Percentiles rank a stretch among this genome's conserved stretches.
These are phyloP conservation scores for Pterostichus niger DNA, from an alignment of 2,888 invertebrate species.

Conservation along the genomic window DNA sequence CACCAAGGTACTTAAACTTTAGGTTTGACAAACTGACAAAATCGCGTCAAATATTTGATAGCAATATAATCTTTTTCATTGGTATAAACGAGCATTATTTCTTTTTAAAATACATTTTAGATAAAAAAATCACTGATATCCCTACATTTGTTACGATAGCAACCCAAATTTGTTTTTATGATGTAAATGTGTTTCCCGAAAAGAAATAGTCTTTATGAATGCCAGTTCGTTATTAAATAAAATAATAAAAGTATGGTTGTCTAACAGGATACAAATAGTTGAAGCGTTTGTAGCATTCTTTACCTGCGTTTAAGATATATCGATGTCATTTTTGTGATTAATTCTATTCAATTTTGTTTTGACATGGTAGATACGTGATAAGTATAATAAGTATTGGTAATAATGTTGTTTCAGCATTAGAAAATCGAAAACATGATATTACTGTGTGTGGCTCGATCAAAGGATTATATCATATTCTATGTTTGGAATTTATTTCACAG, in stretches of 20 bases:
- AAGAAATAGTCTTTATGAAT: too few species aligned
- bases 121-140: too few species aligned
- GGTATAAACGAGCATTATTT: too few species aligned
- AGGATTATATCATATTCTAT: slow-evolving; percentile 13
- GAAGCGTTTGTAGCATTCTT: slow-evolving; percentile 52
- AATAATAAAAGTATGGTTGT: slow-evolving; percentile 19
- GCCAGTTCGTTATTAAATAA: neutral
- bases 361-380: slow-evolving; percentile 65
- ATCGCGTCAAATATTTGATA: too few species aligned
- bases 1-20: too few species aligned
- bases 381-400: slow-evolving; percentile 65
- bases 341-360: slow-evolving; percentile 67
- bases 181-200: too few species aligned
- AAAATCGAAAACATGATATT: slow-evolving; percentile 25
- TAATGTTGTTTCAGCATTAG: slow-evolving; percentile 61
- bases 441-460: slow-evolving; percentile 32
- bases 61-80: too few species aligned
- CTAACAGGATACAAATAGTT: slow-evolving; percentile 62
- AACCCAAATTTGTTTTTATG: too few species aligned
- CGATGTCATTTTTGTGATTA: slow-evolving; percentile 65
- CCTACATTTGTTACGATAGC: too few species aligned
- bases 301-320: slow-evolving; percentile 61
- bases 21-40: too few species aligned
- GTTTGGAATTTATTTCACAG: slow-evolving; percentile 14
- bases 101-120: too few species aligned